phyloP scores from a whole-genome alignment of 2,888 invertebrate genomes.

The Oegoconia quadripuncta region DNA sequence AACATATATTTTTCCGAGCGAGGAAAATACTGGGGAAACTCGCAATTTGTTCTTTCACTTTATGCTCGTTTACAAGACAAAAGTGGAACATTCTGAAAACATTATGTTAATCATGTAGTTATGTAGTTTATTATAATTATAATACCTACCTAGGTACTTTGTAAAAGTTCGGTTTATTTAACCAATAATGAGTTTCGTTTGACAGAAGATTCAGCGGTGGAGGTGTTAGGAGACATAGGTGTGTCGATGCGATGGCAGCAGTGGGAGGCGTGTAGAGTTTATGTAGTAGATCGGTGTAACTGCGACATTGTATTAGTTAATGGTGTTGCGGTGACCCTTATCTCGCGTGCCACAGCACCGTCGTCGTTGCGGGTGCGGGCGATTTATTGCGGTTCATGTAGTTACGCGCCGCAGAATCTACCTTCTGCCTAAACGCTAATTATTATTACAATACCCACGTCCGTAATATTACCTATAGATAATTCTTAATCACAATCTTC shows the following conservation, averaged over 20 bases:
- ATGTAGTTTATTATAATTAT: constrained; percentile 58
- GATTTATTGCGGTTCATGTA: constrained; percentile 61
- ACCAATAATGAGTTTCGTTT: constrained; percentile 12
- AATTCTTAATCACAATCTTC: constrained; percentile 9
- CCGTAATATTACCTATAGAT: constrained; percentile 9
- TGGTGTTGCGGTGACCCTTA: constrained; percentile 66
- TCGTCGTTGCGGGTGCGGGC: constrained; percentile 44
- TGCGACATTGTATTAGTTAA: constrained; percentile 60
- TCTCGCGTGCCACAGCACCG: constrained; percentile 55
- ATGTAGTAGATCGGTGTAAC: constrained; percentile 44
- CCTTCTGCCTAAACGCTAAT: constrained; percentile 50
- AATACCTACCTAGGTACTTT: constrained; percentile 31
- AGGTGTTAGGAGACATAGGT: constrained; percentile 44
- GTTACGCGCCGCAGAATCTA: constrained; percentile 37
- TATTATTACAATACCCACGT: constrained; percentile 46
- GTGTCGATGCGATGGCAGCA: constrained; percentile 28
- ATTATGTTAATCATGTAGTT: constrained; percentile 77
- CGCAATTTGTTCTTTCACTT: constrained; percentile 80
- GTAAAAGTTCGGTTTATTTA: constrained; percentile 24
- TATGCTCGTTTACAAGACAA: constrained; percentile 80
- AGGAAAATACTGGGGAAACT: constrained; percentile 79
- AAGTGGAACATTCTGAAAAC: constrained; percentile 77
- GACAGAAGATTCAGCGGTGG: constrained; percentile 27
- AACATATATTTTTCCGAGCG: constrained; percentile 80
- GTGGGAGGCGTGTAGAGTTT: constrained; percentile 29